Percentiles rank a stretch among this genome's conserved stretches.
These are phyloP conservation scores for Hyalella azteca DNA, from an alignment of 2,888 invertebrate species.

Conservation along the genomic window DNA sequence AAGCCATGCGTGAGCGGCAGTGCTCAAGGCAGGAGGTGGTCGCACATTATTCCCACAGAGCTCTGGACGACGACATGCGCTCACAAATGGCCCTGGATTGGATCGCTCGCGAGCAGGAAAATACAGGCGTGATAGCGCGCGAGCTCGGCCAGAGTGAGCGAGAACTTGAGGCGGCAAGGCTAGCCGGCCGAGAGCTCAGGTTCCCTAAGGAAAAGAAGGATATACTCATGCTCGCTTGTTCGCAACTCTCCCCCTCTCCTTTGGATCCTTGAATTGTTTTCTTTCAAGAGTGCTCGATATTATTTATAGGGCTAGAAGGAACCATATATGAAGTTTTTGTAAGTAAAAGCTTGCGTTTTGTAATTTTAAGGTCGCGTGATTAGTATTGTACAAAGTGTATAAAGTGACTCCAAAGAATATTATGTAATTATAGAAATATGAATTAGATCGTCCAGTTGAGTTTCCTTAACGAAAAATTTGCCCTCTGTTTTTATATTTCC, in stretches of 20 bases:
- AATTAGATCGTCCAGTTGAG: slow-evolving; percentile 20
- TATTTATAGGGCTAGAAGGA: slow-evolving; percentile 7
- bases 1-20: slow-evolving; percentile 81
- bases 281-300: slow-evolving; percentile 9
- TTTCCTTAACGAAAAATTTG: slow-evolving; percentile 12
- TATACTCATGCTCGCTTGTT: slow-evolving; percentile 86
- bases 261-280: slow-evolving; percentile 48
- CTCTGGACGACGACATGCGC: slow-evolving; percentile 92
- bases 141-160: slow-evolving; percentile 85
- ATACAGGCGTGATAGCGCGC: slow-evolving; percentile 73
- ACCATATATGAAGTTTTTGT: slow-evolving; percentile 7
- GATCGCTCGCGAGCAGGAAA: slow-evolving; percentile 71
- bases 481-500: not conserved
- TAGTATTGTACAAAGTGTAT: slow-evolving; percentile 35
- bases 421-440: slow-evolving; percentile 38
- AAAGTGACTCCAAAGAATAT: slow-evolving; percentile 38
- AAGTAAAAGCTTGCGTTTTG: slow-evolving; percentile 3
- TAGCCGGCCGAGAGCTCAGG: slow-evolving; percentile 87
- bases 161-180: slow-evolving; percentile 82
- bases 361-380: slow-evolving; percentile 22
- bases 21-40: slow-evolving; percentile 91
- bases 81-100: slow-evolving; percentile 95
- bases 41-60: slow-evolving; percentile 90
- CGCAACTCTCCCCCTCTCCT: slow-evolving; percentile 70
- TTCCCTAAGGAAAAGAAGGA: slow-evolving; percentile 96